phyloP scores from a whole-genome alignment of 2,797 vertebrate species.

The Monodelphis domestica region DNA sequence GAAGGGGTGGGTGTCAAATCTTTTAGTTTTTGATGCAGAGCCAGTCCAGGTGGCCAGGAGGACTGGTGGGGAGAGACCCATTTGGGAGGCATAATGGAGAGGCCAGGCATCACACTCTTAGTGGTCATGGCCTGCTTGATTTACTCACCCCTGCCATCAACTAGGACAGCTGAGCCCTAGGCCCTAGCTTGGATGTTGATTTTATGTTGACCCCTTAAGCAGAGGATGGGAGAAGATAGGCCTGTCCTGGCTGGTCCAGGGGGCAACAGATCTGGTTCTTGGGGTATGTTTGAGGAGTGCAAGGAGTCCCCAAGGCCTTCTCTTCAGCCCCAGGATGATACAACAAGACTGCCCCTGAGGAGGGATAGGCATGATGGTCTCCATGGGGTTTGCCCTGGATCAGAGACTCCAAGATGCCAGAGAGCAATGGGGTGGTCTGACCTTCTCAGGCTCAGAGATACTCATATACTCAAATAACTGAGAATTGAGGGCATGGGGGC shows the following conservation, averaged over 20 bases:
- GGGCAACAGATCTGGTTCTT: neutral
- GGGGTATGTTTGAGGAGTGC: neutral
- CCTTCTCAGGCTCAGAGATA: neutral
- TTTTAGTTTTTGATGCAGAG: neutral
- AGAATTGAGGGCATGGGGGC: neutral
- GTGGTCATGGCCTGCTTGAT: neutral
- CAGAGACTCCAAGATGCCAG: neutral
- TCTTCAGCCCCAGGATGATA: neutral
- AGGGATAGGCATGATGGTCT: neutral
- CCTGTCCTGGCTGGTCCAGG: neutral
- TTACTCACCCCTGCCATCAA: neutral
- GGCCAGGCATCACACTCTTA: neutral
- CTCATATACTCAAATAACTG: neutral
- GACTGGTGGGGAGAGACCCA: neutral
- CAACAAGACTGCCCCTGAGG: neutral
- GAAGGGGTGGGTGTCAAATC: too few relatives aligned
- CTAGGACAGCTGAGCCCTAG: neutral
- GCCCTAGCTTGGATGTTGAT: neutral
- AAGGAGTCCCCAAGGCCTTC: neutral
- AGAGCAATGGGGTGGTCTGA: neutral
- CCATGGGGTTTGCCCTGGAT: neutral
- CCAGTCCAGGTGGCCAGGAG: neutral
- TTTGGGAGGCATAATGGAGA: neutral
- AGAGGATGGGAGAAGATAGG: neutral
- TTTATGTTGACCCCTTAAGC: too few relatives aligned